Evolutionary conservation across 2,113 vertebrate species (phyloP).

Genomic region (Brienomyrus longianalis): DNA sequence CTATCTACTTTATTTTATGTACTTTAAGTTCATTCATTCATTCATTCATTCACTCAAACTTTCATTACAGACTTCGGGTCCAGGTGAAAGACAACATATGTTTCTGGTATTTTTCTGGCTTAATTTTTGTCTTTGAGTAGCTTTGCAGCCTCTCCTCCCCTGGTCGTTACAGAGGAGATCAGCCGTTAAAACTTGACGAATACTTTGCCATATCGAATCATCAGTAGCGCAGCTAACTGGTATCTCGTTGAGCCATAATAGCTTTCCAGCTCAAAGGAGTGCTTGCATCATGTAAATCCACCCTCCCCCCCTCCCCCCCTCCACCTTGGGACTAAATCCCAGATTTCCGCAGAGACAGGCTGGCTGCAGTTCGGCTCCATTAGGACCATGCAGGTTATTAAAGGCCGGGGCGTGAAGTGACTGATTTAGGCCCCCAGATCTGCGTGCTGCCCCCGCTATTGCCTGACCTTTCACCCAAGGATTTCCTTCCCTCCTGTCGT

Average conservation of each 20-base stretch:
- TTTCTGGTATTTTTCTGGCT: not conserved
- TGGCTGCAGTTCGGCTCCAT: not conserved
- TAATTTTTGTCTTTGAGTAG: not conserved
- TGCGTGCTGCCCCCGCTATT: constrained; percentile 4
- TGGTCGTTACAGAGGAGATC: not conserved
- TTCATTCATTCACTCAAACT: not conserved
- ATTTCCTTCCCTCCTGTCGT: constrained; percentile 13
- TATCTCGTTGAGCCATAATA: constrained; percentile 6
- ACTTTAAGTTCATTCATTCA: not conserved
- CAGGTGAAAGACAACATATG: not conserved
- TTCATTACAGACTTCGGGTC: not conserved
- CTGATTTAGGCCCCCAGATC: not conserved
- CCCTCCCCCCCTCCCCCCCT: not conserved
- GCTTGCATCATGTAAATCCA: not conserved
- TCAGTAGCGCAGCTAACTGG: not conserved
- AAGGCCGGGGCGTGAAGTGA: not conserved
- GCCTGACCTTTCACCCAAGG: constrained; percentile 24
- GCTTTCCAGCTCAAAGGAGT: not conserved
- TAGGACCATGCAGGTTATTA: constrained; percentile 9
- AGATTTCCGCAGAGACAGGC: constrained; percentile 6
- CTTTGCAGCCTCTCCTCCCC: not conserved
- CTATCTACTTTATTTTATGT: not conserved
- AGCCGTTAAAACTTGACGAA: not conserved
- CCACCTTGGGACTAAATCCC: constrained; percentile 1
- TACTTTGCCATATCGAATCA: not conserved